These are phyloP conservation scores for Plodia interpunctella DNA, from an alignment of 1,140 invertebrate genomes.

Conservation along the genomic window DNA sequence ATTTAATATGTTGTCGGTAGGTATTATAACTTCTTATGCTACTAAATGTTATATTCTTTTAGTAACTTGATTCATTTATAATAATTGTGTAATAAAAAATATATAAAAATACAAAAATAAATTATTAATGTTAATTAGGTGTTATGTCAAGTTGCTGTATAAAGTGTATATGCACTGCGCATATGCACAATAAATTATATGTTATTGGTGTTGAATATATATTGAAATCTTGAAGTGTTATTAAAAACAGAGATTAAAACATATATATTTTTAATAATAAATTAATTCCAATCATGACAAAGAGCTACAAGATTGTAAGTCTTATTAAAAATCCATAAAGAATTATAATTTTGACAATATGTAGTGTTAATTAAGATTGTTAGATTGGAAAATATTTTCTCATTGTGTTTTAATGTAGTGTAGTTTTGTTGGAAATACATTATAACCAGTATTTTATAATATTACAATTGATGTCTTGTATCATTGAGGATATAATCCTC, in stretches of 20 bases:
- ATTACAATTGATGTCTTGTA: conserved; percentile 8
- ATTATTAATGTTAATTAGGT: conserved; percentile 27
- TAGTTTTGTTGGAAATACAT: conserved; percentile 8
- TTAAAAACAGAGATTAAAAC: not conserved
- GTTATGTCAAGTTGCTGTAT: conserved; percentile 32
- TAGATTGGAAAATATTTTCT: conserved; percentile 3
- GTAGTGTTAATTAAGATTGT: not conserved
- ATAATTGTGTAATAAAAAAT: conserved; percentile 30
- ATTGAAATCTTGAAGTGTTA: not conserved
- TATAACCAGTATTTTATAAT: conserved; percentile 11
- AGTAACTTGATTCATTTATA: conserved; percentile 23
- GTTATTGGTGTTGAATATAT: not conserved
- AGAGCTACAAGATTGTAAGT: not conserved
- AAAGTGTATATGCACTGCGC: conserved; percentile 43
- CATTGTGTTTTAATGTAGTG: not conserved
- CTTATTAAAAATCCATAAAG: not conserved
- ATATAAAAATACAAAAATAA: conserved; percentile 28
- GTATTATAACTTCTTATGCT: conserved; percentile 23
- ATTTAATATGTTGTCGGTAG: conserved; percentile 14
- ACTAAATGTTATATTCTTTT: conserved; percentile 29
- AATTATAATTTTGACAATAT: conserved; percentile 9
- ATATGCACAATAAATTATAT: conserved; percentile 10
- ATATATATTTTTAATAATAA: not conserved
- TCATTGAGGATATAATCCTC: conserved; percentile 8
- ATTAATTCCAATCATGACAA: not conserved